A percentile compares a stretch with the other conserved stretches of the same genome.
Conservation (phyloP, 2,888 invertebrate genomes). For the Chymomyza amoena region DNA sequence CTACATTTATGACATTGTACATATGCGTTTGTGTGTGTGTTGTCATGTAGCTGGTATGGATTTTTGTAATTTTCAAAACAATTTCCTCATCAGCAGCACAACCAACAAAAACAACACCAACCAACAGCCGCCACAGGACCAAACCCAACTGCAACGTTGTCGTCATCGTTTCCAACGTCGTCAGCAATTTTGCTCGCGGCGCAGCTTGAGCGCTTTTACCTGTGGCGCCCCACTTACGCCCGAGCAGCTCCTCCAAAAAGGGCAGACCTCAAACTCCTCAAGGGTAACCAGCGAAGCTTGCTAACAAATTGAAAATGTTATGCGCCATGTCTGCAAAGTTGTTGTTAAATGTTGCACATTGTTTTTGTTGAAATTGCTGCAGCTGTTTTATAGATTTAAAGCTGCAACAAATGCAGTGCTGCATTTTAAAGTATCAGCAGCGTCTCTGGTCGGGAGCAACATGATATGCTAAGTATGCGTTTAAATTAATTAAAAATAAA, state of each 20-base stretch:
- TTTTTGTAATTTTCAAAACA: conserved; percentile 60
- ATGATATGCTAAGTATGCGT: background rate
- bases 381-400: conserved; percentile 10
- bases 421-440: no score
- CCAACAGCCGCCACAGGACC: background rate
- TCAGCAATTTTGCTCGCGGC: background rate
- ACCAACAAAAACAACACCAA: conserved; percentile 23
- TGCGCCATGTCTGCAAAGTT: conserved; percentile 42
- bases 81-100: conserved; percentile 61
- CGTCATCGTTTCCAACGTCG: conserved; percentile 1
- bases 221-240: background rate
- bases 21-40: conserved; percentile 1
- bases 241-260: background rate
- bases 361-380: conserved; percentile 1
- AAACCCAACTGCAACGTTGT: background rate
- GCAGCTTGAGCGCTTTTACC: background rate
- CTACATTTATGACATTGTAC: background rate
- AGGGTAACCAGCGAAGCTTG: conserved; percentile 10
- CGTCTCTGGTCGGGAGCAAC: no score
- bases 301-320: conserved; percentile 63
- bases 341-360: background rate
- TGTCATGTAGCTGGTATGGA: conserved; percentile 19
- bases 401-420: background rate
- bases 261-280: background rate
- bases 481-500: background rate